Base-by-base conservation (phyloP, 2,797 vertebrate species). In the Peromyscus eremicus region DNA sequence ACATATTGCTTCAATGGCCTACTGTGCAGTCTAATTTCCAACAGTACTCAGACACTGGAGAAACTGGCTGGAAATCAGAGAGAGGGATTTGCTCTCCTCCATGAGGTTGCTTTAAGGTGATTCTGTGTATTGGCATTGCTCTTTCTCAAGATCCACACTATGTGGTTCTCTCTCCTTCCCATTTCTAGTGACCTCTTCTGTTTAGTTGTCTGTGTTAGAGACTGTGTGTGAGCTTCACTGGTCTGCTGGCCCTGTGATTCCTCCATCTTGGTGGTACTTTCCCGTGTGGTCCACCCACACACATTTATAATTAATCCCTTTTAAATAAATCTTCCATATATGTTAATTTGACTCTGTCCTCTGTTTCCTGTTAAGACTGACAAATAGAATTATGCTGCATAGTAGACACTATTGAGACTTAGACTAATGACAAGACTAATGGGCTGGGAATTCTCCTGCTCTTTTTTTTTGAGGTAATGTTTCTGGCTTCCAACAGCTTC, bases 281-380 rank as follows among this genome's bases (percentile, higher is more conserved):
- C 34, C 27, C 1, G 34, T 88, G 27, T 68, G 40, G 2, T 37
- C 23, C 25, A 64, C 40, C 32, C 7, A n/a, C n/a, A 85, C 21
- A 93, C 12, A 85, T 62, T 96, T 90, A 92, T 55, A 86, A 86
- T 92, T 77, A 86, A 93, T 14, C 4, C 27, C 21, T 95, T 85
- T 91, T 75, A 94, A 96, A 89, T 92, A 95, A 87, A 40, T 21
- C 25, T 11, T n/a, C 5, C 23, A 62, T 17, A 89, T 64, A 68
- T 57, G 29, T 71, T 96, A 66, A 79, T 95, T 68, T 86, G 17
- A 77, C 43, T 52, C 6, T 73, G 34, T 71, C 27, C 29, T 92
- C 66, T 84, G 52, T 85, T 88, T 95, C 60, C 49, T 76, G 1
- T 94, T 95, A 90, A 66, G 52, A 89, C 32, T 29, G 71, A 62